Evolutionary conservation across 1,140 invertebrate genomes (phyloP).

Genomic region (Chlorops oryzae): DNA sequence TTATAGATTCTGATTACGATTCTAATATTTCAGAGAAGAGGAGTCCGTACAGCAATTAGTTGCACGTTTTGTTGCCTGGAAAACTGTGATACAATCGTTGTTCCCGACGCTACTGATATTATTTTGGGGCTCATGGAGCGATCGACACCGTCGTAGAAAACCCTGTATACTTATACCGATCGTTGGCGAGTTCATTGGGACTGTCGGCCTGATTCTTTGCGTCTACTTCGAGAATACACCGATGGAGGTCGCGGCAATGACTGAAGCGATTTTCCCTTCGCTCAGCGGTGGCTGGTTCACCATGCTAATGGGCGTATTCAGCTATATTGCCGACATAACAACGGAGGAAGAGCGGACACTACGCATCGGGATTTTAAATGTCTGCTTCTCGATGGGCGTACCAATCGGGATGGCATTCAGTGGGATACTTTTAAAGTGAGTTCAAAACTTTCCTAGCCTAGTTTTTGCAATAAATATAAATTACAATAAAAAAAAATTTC

Average conservation of each 20-base stretch:
- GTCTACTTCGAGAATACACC: slow-evolving; percentile 72
- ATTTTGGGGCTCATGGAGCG: slow-evolving; percentile 73
- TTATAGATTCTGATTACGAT: no score
- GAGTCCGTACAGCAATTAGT: slow-evolving; percentile 68
- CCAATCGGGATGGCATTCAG: slow-evolving; percentile 72
- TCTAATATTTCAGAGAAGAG: slow-evolving; percentile 55
- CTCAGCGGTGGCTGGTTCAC: slow-evolving; percentile 75
- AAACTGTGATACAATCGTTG: slow-evolving; percentile 68
- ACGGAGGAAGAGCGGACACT: slow-evolving; percentile 72
- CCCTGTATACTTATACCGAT: slow-evolving; percentile 79
- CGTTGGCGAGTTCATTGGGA: slow-evolving; percentile 70
- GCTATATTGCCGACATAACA: slow-evolving; percentile 81
- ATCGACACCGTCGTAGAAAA: slow-evolving; percentile 66
- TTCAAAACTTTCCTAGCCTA: neutral
- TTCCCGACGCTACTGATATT: slow-evolving; percentile 69
- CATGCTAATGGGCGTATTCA: slow-evolving; percentile 84
- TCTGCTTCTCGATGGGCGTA: slow-evolving; percentile 72
- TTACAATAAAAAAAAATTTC: neutral
- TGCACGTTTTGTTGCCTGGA: slow-evolving; percentile 72
- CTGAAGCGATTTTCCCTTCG: slow-evolving; percentile 70
- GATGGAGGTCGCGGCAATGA: slow-evolving; percentile 68
- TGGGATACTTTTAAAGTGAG: slow-evolving; percentile 57
- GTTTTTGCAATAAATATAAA: neutral
- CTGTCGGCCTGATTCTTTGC: slow-evolving; percentile 69
- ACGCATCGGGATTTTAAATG: slow-evolving; percentile 75